Evolutionary conservation across 1,140 invertebrate species (phyloP).

Genomic region (Sycophila sp.): DNA sequence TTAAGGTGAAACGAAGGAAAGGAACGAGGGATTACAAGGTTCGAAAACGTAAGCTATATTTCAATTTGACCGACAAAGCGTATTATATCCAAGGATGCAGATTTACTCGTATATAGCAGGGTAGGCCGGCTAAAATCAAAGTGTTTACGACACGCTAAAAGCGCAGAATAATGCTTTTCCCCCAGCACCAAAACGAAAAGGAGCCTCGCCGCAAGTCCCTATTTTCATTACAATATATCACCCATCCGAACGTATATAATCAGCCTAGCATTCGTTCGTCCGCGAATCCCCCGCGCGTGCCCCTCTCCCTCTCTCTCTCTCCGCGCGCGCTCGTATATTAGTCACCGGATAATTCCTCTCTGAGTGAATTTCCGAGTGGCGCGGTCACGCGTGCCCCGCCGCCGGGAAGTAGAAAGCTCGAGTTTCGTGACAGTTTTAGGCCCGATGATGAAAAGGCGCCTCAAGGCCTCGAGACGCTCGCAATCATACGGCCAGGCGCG

Average conservation of each 20-base stretch:
- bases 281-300: neutral
- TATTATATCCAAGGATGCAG: too few species aligned
- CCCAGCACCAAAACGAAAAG: neutral
- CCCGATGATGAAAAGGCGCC: slow-evolving; percentile 48
- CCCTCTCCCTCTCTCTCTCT: too few species aligned
- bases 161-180: neutral
- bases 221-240: slow-evolving; percentile 31
- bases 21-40: too few species aligned
- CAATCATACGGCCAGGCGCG: slow-evolving; percentile 44
- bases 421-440: slow-evolving; percentile 33
- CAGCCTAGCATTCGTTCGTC: slow-evolving; percentile 1
- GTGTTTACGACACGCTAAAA: slow-evolving; percentile 17
- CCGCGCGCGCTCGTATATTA: slow-evolving; percentile 32
- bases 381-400: neutral
- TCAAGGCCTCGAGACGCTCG: slow-evolving; percentile 38
- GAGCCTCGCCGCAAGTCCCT: neutral
- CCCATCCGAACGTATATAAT: slow-evolving; percentile 10
- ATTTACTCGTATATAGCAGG: neutral
- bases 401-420: slow-evolving; percentile 4
- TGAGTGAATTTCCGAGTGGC: slow-evolving; percentile 14
- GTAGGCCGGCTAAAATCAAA: slow-evolving; percentile 5
- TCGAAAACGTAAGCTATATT: too few species aligned
- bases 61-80: too few species aligned
- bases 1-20: too few species aligned
- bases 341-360: slow-evolving; percentile 24